Evolutionary conservation across 2,888 invertebrate genomes (phyloP), one percentile per base, ranked within the genome.

Genomic region (Cataglyphis livida): DNA sequence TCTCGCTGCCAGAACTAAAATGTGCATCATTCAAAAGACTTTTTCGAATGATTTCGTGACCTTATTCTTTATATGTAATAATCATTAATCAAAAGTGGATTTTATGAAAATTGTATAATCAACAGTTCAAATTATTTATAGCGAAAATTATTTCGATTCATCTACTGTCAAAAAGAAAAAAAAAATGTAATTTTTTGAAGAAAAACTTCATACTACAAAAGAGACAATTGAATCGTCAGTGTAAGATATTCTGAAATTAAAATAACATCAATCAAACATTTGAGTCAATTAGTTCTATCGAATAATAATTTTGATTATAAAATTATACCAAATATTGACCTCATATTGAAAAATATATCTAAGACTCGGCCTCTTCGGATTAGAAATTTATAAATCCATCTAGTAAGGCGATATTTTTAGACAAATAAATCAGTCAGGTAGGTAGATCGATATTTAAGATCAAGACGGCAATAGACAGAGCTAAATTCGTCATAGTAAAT

Each of bases 381-480:
- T 79, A 79, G 44, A 1, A 71, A 61, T 71, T 70, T 79, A 44
- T 70, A 70, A 57, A 78, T 78, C 70, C 32, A 44, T 59, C 35
- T 71, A 78, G 21, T 70, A 79, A 79, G 44, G 44, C 48, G 44
- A 79, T 79, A 78, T 79, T 79, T 79, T 83, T 88, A 85, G 61
- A 81, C 75, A 83, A 41, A 84, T 84, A 87, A 76, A 81, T 76
- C 62, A 84, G 74, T 70, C 86, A 85, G 84, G 48, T 89, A 89
- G 85, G 41, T 87, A 88, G 84, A 81, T 85, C 83, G 76, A 74
- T 83, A 88, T 44, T 76, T 84, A 74, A 84, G 81, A 76, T 70
- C 88, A 84, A 81, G 82, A 74, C 74, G 78, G 83, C 88, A 86
- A 87, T 88, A 87, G 78, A 85, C 87, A 88, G 81, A 88, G 87